phyloP scores from a whole-genome alignment of 1,140 invertebrate genomes.

The Philotrypesis tridentata region DNA sequence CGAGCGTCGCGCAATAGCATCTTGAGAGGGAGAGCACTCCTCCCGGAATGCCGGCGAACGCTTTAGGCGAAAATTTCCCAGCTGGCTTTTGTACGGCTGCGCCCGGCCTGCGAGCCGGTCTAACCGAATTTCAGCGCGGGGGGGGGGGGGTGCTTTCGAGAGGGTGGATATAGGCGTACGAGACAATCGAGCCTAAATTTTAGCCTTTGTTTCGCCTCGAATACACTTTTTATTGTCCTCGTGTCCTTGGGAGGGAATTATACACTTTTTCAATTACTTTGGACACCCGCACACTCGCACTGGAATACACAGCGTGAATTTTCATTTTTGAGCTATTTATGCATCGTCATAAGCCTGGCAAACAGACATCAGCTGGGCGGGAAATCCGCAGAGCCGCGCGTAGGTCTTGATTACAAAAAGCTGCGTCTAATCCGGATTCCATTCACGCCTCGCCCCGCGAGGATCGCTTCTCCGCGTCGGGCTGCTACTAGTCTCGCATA shows the following conservation, averaged over 20 bases:
- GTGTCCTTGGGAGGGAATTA: too few species aligned
- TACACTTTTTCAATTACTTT: too few species aligned
- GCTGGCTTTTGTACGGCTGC: background rate
- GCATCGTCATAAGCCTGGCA: too few species aligned
- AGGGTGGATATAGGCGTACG: too few species aligned
- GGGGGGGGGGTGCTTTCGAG: background rate
- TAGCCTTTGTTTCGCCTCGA: too few species aligned
- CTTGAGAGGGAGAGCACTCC: too few species aligned
- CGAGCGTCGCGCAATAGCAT: background rate
- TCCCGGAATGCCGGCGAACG: background rate
- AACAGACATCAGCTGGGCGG: background rate
- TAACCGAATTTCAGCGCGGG: slow-evolving; percentile 28
- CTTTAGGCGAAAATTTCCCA: background rate
- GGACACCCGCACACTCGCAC: too few species aligned
- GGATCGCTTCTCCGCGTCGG: background rate
- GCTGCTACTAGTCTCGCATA: too few species aligned
- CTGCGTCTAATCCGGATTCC: slow-evolving; percentile 1
- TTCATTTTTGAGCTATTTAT: too few species aligned
- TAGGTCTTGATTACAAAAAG: slow-evolving; percentile 18
- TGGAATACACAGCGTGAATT: too few species aligned
- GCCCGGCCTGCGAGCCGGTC: background rate
- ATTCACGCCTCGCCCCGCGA: background rate
- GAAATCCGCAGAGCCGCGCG: background rate
- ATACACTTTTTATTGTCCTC: too few species aligned
- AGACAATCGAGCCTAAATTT: too few species aligned